Evolutionary conservation across 1,140 invertebrate species (phyloP), one percentile per base, ranked within the genome.

Genomic region (Orussus abietinus): DNA sequence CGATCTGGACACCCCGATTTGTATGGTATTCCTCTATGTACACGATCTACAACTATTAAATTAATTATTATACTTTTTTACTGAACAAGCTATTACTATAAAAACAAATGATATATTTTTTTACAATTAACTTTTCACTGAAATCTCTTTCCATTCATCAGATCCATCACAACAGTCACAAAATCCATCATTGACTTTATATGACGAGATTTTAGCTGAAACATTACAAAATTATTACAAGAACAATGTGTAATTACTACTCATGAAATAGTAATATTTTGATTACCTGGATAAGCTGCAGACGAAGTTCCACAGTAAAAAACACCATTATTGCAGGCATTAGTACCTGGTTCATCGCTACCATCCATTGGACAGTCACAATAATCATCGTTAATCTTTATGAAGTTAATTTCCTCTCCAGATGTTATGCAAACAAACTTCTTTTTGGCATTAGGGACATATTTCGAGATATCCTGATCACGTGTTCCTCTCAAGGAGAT

Each of bases 101-200:
- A n/a, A n/a, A n/a, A n/a, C n/a, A n/a, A n/a, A n/a, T n/a, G n/a
- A n/a, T n/a, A n/a, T n/a, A n/a, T n/a, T n/a, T n/a, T n/a, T n/a
- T n/a, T n/a, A n/a, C n/a, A n/a, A n/a, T n/a, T n/a, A n/a, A n/a
- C n/a, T n/a, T n/a, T n/a, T n/a, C 12, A 52, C 26, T 15, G 33
- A 32, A 33, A 51, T 29, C 47, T 58, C 52, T 11, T 49, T 19
- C 79, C 80, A 83, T 62, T 90, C 87, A 66, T 90, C 87, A 25
- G 84, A 86, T 18, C 87, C 86, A 72, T 90, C 86, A 68, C 86
- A 89, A 77, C 91, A 90, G 64, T 90, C 94, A 78, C 94, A 98
- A 42, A 95, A 85, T 10, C 90, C 88, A 80, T 98, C 94, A 73
- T 96, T 95, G 0, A 98, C 86, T 62, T 85, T 78, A 15, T 77